phyloP scores from a whole-genome alignment of 2,888 invertebrate species.

The Alentia gelatinosa region DNA sequence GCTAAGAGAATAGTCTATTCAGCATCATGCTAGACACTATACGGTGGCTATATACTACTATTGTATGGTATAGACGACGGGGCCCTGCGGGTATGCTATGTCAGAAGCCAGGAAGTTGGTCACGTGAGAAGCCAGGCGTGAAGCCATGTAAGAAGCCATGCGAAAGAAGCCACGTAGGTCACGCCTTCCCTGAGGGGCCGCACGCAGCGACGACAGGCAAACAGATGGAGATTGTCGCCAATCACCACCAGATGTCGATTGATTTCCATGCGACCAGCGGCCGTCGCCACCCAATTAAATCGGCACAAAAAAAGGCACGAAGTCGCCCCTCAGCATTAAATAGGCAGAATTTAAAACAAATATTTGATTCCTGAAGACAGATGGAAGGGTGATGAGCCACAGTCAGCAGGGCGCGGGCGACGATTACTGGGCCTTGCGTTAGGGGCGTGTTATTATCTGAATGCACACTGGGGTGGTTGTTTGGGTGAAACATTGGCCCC shows the following conservation, averaged over 20 bases:
- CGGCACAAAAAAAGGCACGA: neutral
- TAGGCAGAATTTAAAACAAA: slow-evolving; percentile 54
- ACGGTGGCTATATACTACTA: too few relatives aligned
- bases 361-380: slow-evolving; percentile 53
- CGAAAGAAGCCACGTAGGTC: neutral
- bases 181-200: neutral
- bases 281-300: slow-evolving; percentile 12
- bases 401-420: neutral
- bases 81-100: too few relatives aligned
- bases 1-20: too few relatives aligned
- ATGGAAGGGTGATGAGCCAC: slow-evolving; percentile 4
- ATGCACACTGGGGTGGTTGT: too few relatives aligned
- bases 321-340: slow-evolving; percentile 42
- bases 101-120: neutral
- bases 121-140: neutral
- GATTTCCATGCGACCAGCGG: neutral
- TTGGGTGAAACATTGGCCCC: neutral
- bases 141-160: neutral
- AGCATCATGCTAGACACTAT: too few relatives aligned
- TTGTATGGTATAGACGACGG: too few relatives aligned
- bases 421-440: too few relatives aligned
- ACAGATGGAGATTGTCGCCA: slow-evolving; percentile 22
- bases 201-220: neutral
- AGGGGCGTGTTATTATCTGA: too few relatives aligned
- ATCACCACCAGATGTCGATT: slow-evolving; percentile 42